These are phyloP conservation scores for Chelmon rostratus DNA, from an alignment of 2,797 vertebrate species.

Conservation along the genomic window DNA sequence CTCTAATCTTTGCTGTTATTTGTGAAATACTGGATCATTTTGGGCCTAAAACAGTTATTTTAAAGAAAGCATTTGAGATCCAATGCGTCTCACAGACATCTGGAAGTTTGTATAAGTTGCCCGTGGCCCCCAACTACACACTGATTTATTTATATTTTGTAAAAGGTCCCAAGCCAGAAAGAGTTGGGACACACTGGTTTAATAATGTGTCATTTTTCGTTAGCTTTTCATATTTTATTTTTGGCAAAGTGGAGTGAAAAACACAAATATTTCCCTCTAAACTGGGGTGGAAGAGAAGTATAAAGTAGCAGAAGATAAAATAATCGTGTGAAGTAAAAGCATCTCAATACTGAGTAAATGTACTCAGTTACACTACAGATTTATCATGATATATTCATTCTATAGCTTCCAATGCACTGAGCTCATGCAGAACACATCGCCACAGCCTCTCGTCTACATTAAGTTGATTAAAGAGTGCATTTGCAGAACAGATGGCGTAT, in stretches of 20 bases:
- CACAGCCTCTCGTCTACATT: not conserved
- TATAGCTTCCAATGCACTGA: not conserved
- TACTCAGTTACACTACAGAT: not conserved
- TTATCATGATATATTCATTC: not conserved
- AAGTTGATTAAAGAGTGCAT: constrained; percentile 24
- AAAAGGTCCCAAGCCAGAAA: not conserved
- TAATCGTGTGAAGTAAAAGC: not conserved
- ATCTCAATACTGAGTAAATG: not conserved
- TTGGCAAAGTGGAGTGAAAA: not conserved
- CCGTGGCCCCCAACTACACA: not conserved
- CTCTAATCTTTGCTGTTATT: not conserved
- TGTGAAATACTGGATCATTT: not conserved
- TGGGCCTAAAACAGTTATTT: not conserved
- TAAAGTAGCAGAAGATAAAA: not conserved
- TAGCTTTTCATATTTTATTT: not conserved
- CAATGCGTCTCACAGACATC: not conserved
- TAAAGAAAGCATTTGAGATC: not conserved
- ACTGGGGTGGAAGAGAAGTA: too few species aligned
- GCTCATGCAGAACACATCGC: not conserved
- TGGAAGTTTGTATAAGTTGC: not conserved
- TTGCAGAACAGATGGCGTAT: constrained; percentile 10
- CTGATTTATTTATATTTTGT: not conserved
- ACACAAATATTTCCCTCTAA: not conserved
- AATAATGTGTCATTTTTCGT: too few species aligned
- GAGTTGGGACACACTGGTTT: not conserved